These are phyloP conservation scores for Dasyornis broadbenti DNA, from an alignment of 2,113 vertebrate genomes.

Conservation along the genomic window DNA sequence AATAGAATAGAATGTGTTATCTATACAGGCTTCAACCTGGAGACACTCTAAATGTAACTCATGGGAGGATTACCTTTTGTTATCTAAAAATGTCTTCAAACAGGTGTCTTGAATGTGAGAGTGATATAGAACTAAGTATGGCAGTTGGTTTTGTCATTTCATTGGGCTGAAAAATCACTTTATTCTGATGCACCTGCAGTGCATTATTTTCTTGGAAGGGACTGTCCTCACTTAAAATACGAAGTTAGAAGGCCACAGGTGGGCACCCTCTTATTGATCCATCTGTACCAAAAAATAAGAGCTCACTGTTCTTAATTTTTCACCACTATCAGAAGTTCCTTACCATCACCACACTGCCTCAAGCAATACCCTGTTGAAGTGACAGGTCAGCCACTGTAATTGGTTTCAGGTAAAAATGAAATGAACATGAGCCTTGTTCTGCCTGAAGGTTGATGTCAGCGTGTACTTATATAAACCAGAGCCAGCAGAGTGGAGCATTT, in stretches of 20 bases:
- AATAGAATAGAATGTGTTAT: neutral
- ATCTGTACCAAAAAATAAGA: neutral
- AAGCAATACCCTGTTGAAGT: neutral
- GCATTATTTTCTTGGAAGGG: neutral
- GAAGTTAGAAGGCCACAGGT: neutral
- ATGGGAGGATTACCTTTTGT: neutral
- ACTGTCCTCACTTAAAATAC: neutral
- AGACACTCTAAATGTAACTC: neutral
- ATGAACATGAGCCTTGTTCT: neutral
- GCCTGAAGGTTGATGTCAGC: neutral
- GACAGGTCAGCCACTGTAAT: neutral
- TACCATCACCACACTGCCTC: neutral
- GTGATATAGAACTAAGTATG: neutral
- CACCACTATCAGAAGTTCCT: neutral
- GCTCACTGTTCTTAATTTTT: neutral
- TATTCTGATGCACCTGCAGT: neutral
- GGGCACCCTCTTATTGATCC: neutral
- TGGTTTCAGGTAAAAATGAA: neutral
- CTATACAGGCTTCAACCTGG: neutral
- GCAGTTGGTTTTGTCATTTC: neutral
- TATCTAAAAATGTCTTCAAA: neutral
- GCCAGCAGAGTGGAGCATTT: neutral
- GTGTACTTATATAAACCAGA: neutral
- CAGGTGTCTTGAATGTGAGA: neutral
- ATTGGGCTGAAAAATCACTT: neutral